Conservation (phyloP, 1,140 invertebrate genomes). For the Agrypnia vestita region DNA sequence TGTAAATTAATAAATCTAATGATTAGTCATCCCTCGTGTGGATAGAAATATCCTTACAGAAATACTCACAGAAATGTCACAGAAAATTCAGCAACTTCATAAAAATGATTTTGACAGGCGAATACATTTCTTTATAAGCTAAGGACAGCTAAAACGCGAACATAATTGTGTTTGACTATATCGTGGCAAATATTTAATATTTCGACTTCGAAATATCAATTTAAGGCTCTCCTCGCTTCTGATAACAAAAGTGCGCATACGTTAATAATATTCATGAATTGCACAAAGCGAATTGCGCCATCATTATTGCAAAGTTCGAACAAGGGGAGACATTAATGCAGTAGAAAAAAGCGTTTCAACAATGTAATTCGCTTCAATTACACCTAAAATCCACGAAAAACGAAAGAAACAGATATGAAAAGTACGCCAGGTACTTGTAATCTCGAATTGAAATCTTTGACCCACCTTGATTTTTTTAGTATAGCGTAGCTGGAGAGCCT, state of each 20-base stretch:
- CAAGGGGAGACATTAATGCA: not conserved
- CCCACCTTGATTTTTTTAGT: conserved; percentile 47
- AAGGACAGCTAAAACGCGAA: no score
- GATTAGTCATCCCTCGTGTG: no score
- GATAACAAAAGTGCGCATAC: conserved; percentile 39
- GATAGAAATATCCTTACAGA: no score
- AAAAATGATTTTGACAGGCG: no score
- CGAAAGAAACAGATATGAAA: not conserved
- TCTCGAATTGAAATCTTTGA: conserved; percentile 38
- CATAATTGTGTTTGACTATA: no score
- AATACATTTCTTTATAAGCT: no score
- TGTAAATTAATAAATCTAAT: no score
- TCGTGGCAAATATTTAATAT: no score
- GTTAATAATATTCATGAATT: conserved; percentile 19
- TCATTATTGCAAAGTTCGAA: conserved; percentile 3
- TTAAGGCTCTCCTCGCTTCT: not conserved
- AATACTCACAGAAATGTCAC: no score
- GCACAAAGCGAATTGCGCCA: conserved; percentile 30
- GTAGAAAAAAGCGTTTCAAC: not conserved
- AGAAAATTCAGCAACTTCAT: no score
- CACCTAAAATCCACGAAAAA: not conserved
- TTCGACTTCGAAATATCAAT: not conserved
- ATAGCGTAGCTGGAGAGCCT: not conserved
- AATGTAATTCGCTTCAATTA: not conserved
- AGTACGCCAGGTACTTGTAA: conserved; percentile 7